Base-by-base conservation (phyloP, 2,113 vertebrate species). In the Ochotona curzoniae region DNA sequence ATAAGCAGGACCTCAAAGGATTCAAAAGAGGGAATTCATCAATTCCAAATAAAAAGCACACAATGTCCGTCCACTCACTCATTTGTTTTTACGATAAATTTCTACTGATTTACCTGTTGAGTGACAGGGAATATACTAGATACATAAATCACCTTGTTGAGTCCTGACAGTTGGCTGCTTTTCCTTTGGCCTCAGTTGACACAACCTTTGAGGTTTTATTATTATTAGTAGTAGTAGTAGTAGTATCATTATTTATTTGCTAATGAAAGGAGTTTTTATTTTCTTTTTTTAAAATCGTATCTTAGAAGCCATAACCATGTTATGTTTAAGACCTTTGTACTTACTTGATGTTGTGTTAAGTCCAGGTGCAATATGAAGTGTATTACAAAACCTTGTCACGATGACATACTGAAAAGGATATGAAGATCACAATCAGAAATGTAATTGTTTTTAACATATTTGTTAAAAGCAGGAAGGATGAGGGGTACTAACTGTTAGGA, bases 371-470 rank as follows among this genome's bases (percentile, higher is more conserved):
- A 61, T 82, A 78, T 93, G 86, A 84, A 92, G 32, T 17, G 83
- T 61, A 69, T 84, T 92, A 57, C 78, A 94, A 96, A 95, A 82
- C 30, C 0, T 44, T 83, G 71, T 12, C 49, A 51, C 2, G 21
- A 51, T 87, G 83, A 51, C 38, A 81, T 32, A 93, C 81, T 70
- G 82, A 89, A 91, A 93, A 93, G 28, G 13, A 51, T 89, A 95
- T 95, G 69, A 93, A 94, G 79, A 92, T 30, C 64, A 2, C 23
- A 84, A 64, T 66, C n/a, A 4, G 64, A 93, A 95, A 82, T 67
- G 38, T 88, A 93, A 94, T 88, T 83, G 20, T 92, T 93, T 92
- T 91, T 84, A 95, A 85, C 61, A 83, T 82, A 54, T 89, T 94
- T 96, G 38, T 87, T 90, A 32, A 84, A 95, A 94, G 32, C 2